These are phyloP conservation scores for Aphaenogaster rudis DNA, from an alignment of 1,140 invertebrate genomes.

Conservation along the genomic window DNA sequence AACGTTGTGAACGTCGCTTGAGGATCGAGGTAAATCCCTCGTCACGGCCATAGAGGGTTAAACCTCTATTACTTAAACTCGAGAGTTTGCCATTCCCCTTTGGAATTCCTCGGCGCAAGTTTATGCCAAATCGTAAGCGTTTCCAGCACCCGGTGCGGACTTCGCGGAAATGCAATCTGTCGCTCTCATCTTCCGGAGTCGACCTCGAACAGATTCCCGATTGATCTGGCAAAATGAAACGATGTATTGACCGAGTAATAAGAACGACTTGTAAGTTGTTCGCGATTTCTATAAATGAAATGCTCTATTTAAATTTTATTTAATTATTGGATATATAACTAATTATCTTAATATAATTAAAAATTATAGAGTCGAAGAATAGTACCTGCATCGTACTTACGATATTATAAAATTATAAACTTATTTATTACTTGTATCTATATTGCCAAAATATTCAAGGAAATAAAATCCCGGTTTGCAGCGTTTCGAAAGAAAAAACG, in stretches of 20 bases:
- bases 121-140: constrained; percentile 58
- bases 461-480: not conserved
- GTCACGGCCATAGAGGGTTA: constrained; percentile 48
- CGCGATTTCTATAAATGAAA: not conserved
- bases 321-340: not conserved
- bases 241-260: constrained; percentile 4
- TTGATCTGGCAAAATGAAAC: not conserved
- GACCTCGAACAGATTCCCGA: constrained; percentile 10
- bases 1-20: constrained; percentile 30
- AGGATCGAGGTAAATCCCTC: constrained; percentile 56
- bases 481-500: not conserved
- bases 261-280: not conserved
- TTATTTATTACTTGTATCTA: not conserved
- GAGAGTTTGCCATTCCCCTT: constrained; percentile 58
- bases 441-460: not conserved
- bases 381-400: not conserved
- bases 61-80: constrained; percentile 66
- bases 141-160: constrained; percentile 42
- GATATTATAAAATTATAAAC: not conserved
- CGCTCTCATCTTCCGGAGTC: constrained; percentile 34
- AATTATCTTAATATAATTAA: not conserved
- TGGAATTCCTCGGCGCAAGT: constrained; percentile 29
- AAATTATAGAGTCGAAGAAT: not conserved
- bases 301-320: not conserved
- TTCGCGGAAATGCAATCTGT: constrained; percentile 48